These are phyloP conservation scores for Aleiodes testaceus DNA, from an alignment of 2,888 invertebrate species.

Conservation along the genomic window DNA sequence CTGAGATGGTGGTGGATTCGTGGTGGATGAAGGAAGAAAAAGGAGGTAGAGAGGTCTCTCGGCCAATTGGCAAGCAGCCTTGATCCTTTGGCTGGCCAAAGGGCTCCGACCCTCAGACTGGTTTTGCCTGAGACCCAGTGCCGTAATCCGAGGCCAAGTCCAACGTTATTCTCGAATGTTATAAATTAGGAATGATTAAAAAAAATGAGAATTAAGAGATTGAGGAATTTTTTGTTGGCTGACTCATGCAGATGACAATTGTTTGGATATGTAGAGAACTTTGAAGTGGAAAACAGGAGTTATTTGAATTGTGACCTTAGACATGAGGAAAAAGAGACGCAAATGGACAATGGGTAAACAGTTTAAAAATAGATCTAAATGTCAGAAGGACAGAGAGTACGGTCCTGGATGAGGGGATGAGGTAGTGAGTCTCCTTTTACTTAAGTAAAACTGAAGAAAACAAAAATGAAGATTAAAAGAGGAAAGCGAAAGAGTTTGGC, in stretches of 20 bases:
- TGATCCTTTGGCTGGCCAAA: constrained; percentile 53
- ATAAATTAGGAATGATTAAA: constrained; percentile 3
- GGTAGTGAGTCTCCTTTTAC: constrained; percentile 25
- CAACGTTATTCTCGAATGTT: background rate
- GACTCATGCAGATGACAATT: too few relatives aligned
- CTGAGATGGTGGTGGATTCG: constrained; percentile 22
- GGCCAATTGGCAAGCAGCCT: constrained; percentile 58
- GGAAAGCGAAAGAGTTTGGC: constrained; percentile 16
- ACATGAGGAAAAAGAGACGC: background rate
- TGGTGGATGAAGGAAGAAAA: constrained; percentile 26
- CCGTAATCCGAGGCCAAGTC: constrained; percentile 35
- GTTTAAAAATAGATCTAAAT: constrained; percentile 20
- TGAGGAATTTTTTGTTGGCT: too few relatives aligned
- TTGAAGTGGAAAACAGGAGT: too few relatives aligned
- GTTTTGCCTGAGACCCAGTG: constrained; percentile 49
- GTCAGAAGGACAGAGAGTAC: constrained; percentile 21
- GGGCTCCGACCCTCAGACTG: constrained; percentile 58
- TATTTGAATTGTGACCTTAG: too few relatives aligned
- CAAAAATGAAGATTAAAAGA: constrained; percentile 44
- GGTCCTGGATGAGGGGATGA: constrained; percentile 22
- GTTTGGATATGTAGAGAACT: too few relatives aligned
- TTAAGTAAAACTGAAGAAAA: constrained; percentile 42
- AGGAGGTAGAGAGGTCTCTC: constrained; percentile 44
- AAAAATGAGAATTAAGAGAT: background rate
- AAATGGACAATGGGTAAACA: constrained; percentile 10